phyloP scores from a whole-genome alignment of 37 sponge, comb jelly and placozoan species.

The Beroe forskalii region DNA sequence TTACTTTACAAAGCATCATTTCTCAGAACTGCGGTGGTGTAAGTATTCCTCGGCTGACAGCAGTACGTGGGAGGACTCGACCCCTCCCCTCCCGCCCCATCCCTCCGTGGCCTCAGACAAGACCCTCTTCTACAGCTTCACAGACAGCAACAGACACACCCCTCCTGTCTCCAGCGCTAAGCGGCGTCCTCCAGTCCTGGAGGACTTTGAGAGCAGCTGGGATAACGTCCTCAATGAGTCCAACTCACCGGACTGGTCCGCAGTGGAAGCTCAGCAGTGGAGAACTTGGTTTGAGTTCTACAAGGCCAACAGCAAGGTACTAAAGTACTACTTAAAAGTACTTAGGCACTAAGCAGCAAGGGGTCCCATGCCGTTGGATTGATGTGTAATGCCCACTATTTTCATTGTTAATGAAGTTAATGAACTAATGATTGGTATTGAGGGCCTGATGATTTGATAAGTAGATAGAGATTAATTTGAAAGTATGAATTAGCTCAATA shows the following conservation, averaged over 20 bases:
- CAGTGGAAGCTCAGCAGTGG: constrained; percentile 61
- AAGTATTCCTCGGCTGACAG: constrained; percentile 55
- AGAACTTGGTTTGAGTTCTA: constrained; percentile 62
- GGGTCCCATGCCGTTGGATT: no score
- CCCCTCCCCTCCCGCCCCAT: not conserved
- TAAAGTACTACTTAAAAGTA: no score
- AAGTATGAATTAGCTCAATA: no score
- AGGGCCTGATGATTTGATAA: no score
- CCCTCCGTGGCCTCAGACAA: not conserved
- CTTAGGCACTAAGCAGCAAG: no score
- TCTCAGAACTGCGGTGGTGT: constrained; percentile 49
- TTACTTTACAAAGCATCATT: no score
- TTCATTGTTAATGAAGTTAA: no score
- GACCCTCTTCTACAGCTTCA: constrained; percentile 59
- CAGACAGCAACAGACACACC: constrained; percentile 16
- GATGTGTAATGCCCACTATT: no score
- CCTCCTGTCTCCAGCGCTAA: not conserved
- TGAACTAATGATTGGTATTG: no score
- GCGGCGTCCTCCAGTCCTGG: constrained; percentile 19
- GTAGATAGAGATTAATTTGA: no score
- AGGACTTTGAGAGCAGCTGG: constrained; percentile 60
- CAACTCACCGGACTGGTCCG: constrained; percentile 31
- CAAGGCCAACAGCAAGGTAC: constrained; percentile 57
- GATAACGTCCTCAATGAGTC: constrained; percentile 45
- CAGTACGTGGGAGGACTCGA: not conserved